phyloP scores from a whole-genome alignment of 2,797 vertebrate species.

The Otus scops region DNA sequence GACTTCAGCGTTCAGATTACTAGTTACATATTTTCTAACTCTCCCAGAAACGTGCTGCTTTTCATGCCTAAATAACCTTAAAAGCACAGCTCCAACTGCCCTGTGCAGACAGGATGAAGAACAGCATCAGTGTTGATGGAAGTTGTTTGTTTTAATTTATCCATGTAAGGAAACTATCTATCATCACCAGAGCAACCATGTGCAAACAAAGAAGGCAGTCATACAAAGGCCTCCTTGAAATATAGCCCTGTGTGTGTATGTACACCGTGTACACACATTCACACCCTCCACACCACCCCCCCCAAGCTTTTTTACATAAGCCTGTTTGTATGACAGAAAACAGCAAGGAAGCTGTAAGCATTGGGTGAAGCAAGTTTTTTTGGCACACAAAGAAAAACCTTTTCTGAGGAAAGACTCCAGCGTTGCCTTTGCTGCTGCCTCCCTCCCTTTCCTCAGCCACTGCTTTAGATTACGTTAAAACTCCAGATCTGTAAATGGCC shows the following conservation, averaged over 20 bases:
- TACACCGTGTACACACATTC: neutral
- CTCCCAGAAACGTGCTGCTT: neutral
- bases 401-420: neutral
- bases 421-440: rapidly evolving
- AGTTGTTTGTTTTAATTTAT: neutral
- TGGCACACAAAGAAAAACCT: neutral
- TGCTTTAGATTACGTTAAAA: slow-evolving; percentile 39
- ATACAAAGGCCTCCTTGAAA: neutral
- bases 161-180: neutral
- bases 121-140: neutral
- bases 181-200: neutral
- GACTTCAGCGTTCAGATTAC: neutral
- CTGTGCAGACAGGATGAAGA: neutral
- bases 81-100: neutral
- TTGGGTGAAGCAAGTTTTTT: neutral
- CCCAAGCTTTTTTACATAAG: neutral
- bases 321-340: neutral
- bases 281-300: too few relatives aligned
- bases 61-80: neutral
- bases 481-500: slow-evolving; percentile 31
- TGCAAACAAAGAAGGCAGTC: neutral
- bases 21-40: neutral
- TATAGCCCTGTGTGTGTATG: rapidly evolving
- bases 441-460: neutral
- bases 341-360: neutral